Percentiles rank a stretch among this genome's conserved stretches.
Evolutionary conservation across 2,797 vertebrate genomes (phyloP).

Genomic region (Enteromius unitaeniatus): DNA sequence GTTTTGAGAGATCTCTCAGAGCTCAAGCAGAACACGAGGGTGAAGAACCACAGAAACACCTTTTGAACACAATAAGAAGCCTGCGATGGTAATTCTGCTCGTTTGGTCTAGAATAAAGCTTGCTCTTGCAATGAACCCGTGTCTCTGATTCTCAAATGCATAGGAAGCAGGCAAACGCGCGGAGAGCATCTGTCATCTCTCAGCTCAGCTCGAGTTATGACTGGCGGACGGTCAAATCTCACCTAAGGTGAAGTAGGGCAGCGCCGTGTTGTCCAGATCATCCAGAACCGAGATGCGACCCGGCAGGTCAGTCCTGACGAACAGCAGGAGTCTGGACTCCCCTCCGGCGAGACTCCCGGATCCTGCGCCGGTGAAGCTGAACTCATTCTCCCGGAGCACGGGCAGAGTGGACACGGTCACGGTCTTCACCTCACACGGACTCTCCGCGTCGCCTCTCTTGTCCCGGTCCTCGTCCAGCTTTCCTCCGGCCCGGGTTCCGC

Average conservation of each 20-base stretch:
- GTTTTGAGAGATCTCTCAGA: background rate
- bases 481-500: slow-evolving; percentile 63
- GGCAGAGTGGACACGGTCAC: slow-evolving; percentile 96
- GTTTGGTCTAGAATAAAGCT: background rate
- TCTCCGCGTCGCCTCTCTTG: slow-evolving; percentile 73
- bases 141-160: background rate
- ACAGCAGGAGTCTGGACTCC: slow-evolving; percentile 92
- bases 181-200: slow-evolving; percentile 1
- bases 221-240: slow-evolving; percentile 70
- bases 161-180: background rate
- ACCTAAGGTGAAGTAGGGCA: slow-evolving; percentile 98
- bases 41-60: background rate
- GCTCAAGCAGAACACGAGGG: background rate
- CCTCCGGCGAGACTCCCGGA: slow-evolving; percentile 77
- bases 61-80: background rate
- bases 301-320: slow-evolving; percentile 94
- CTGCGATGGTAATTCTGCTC: background rate
- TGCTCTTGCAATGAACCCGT: background rate
- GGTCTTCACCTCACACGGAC: slow-evolving; percentile 89
- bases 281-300: slow-evolving; percentile 95
- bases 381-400: slow-evolving; percentile 93
- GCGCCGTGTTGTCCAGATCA: slow-evolving; percentile 98
- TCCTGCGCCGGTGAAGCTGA: slow-evolving; percentile 90
- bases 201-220: background rate
- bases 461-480: slow-evolving; percentile 71